Evolutionary conservation across 2,888 invertebrate species (phyloP).

Genomic region (Piscicola geometra): DNA sequence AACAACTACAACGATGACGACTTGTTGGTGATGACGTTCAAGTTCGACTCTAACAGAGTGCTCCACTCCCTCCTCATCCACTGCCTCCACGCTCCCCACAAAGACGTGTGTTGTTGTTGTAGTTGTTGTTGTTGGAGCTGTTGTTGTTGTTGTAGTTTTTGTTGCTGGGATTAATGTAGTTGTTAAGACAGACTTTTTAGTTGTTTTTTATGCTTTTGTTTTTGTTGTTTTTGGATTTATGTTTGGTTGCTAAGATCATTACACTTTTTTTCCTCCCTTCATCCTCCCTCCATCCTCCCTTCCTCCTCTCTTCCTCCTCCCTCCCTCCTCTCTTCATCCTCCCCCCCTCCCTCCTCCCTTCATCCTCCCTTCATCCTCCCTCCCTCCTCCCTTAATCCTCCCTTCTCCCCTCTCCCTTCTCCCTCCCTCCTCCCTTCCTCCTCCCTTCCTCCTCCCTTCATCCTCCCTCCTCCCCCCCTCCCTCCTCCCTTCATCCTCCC

Average conservation of each 20-base stretch:
- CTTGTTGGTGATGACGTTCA: neutral
- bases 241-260: too few relatives aligned
- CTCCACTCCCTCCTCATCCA: neutral
- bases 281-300: neutral
- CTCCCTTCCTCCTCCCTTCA: neutral
- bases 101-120: neutral
- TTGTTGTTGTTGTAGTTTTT: too few relatives aligned
- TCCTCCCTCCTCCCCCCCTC: neutral
- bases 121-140: too few relatives aligned
- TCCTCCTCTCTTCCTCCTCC: neutral
- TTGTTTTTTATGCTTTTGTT: neutral
- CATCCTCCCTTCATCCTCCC: neutral
- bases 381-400: neutral
- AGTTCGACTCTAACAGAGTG: neutral
- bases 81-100: neutral
- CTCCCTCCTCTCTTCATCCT: neutral
- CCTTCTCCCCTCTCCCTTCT: neutral
- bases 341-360: neutral
- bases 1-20: neutral
- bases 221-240: too few relatives aligned
- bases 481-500: neutral
- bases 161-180: too few relatives aligned
- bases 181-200: neutral
- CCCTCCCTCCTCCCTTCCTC: neutral
- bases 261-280: too few relatives aligned